Conservation (phyloP, 1,140 invertebrate genomes). For the Lepidurus couesii region DNA sequence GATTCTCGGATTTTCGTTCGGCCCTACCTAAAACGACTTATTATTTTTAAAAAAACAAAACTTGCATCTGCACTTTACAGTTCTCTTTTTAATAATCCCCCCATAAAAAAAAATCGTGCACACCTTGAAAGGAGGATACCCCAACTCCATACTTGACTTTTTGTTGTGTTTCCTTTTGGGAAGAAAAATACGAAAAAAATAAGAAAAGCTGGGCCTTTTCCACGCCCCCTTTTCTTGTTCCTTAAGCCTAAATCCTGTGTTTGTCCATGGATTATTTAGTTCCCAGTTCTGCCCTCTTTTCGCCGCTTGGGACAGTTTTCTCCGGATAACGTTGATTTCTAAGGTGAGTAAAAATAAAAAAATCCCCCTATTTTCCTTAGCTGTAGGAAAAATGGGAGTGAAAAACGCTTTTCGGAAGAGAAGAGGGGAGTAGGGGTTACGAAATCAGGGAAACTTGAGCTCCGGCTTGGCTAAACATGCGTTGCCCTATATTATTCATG, state of each 20-base stretch:
- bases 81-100: neutral
- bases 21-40: neutral
- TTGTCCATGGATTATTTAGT: conserved; percentile 19
- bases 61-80: neutral
- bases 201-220: neutral
- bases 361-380: too few relatives aligned
- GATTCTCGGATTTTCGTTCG: neutral
- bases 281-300: conserved; percentile 4
- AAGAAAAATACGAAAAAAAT: neutral
- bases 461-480: conserved; percentile 12
- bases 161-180: conserved; percentile 6
- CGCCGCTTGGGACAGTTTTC: conserved; percentile 17
- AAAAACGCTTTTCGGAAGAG: too few relatives aligned
- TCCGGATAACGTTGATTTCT: conserved; percentile 1
- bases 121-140: neutral
- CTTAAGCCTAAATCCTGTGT: neutral
- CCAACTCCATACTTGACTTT: neutral
- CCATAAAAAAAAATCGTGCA: neutral
- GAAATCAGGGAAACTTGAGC: neutral
- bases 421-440: neutral
- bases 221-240: conserved; percentile 13
- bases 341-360: neutral
- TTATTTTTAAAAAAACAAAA: neutral
- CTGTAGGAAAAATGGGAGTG: too few relatives aligned
- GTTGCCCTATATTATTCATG: conserved; percentile 19